Evolutionary conservation across 2,113 vertebrate species (phyloP), one percentile per base, ranked within the genome.

Genomic region (Corvus hawaiiensis): DNA sequence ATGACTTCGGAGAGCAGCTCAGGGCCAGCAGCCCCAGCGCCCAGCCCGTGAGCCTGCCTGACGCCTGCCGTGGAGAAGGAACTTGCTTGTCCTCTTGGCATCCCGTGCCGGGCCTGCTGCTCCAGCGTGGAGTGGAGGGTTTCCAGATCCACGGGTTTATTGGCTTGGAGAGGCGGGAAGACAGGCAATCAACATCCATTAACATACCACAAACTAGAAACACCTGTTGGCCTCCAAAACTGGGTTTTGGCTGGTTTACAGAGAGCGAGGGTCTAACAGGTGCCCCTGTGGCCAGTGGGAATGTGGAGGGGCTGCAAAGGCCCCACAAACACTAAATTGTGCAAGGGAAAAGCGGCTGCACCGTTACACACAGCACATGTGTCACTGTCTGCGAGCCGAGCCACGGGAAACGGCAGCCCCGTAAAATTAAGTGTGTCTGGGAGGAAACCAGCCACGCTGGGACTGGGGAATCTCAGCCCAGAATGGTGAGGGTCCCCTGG

Each of bases 171-270:
- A 61, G 90, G 67, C 0, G 1, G 72, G 51, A 58, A 39, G 76
- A 68, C 4, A 54, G 51, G 28, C 64, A 22, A 75, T 67, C 68
- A 32, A 44, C 17, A 19, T 2, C 56, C 48, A 17, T 37, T 48
- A 93, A 41, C 1, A 4, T 6, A 22, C 33, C 5, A 11, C 90
- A 94, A 94, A 95, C 64, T 8, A 81, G 77, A 96, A 95, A 61
- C 84, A 92, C 87, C 91, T 72, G 84, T 49, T 82, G 91, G 94
- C 74, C 61, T 67, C 46, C 89, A 15, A 7, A 82, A 10, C 10
- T 1, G 11, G 3, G 10, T 51, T 58, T 77, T 87, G 95, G 93
- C 89, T 39, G 43, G 32, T 5, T 75, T 41, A 5, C 28, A 39
- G 56, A 59, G 48, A 35, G 30, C 0, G 2, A 16, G 59, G 80